A percentile compares a stretch with the other conserved stretches of the same genome.
These are phyloP conservation scores for Thermophis baileyi DNA, from an alignment of 2,113 vertebrate species.

Conservation along the genomic window DNA sequence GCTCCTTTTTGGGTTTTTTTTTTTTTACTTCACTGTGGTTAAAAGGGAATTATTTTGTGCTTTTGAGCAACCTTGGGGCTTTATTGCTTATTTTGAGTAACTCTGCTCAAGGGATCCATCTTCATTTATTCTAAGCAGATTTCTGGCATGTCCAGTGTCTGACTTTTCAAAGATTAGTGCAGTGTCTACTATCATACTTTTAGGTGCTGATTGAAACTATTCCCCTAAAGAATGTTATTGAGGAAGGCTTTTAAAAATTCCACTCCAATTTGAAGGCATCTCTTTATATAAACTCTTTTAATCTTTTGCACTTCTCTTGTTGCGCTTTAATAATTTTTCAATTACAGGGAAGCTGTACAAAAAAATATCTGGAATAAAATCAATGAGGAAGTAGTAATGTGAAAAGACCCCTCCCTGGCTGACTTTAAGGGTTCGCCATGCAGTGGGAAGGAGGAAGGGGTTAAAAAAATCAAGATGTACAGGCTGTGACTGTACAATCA, in stretches of 20 bases:
- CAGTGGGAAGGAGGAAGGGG: not conserved
- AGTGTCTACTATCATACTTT: not conserved
- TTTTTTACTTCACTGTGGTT: not conserved
- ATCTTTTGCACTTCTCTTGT: not conserved
- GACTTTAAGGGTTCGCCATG: not conserved
- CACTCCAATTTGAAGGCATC: not conserved
- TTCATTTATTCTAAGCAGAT: not conserved
- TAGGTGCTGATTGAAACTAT: not conserved
- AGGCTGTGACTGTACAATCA: not conserved
- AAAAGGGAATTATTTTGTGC: not conserved
- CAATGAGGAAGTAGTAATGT: not conserved
- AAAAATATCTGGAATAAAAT: not conserved
- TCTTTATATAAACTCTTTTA: not conserved
- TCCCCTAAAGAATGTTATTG: not conserved
- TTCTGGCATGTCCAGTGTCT: not conserved
- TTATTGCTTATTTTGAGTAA: not conserved
- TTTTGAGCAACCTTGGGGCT: not conserved
- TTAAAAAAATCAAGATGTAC: not conserved
- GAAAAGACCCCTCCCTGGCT: not conserved
- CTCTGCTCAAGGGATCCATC: not conserved
- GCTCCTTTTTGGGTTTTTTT: no score
- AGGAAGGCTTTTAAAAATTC: not conserved
- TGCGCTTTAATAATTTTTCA: not conserved
- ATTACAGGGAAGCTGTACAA: not conserved
- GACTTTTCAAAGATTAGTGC: not conserved